Evolutionary conservation across 2,797 vertebrate genomes (phyloP), one percentile per base, ranked within the genome.

Genomic region (Myotis daubentonii): DNA sequence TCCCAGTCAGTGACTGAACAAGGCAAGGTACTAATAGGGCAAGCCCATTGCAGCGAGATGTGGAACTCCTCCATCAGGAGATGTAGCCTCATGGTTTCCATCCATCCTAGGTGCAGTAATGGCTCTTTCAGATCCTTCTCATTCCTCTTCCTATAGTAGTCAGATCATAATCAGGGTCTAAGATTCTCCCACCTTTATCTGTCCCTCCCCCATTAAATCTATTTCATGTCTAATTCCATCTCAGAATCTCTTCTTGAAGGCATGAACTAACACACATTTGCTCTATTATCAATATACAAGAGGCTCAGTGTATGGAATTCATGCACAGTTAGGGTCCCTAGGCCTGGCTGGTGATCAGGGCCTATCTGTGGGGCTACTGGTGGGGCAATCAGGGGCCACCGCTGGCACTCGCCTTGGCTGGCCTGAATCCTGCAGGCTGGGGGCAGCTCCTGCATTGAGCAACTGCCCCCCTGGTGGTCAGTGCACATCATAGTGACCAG

Each of bases 1-100:
- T 81, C 71, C 9, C 19, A 66, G 8, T 1, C 12, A 25, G 16
- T 44, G 41, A 53, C 15, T 9, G 13, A 72, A 22, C 12, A 15
- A 13, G 3, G 19, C 10, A 28, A 4, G n/a, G 1, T 13, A 13
- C 12, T 22, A 33, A 38, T 25, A 38, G n/a, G 8, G 16, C 13
- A 57, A 10, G 5, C 7, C 33, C 5, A 8, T 20, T 36, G 7
- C 4, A 5, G 36, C 6, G 6, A 36, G 6, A 30, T 0, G 3
- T 6, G 20, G 7, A 47, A 23, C 28, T 74, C 7, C 17, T 60
- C 3, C 4, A 23, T 22, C 41, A 22, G 5, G 22, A 75, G 25
- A 62, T 12, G 15, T 9, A 62, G 6, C 28, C 11, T 62, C 15
- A 28, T 17, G 22, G 13, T 33, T 71, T 30, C 11, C 23, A 25